Conservation (phyloP, 2,888 invertebrate genomes). For the Cordylochernes scorpioides region DNA sequence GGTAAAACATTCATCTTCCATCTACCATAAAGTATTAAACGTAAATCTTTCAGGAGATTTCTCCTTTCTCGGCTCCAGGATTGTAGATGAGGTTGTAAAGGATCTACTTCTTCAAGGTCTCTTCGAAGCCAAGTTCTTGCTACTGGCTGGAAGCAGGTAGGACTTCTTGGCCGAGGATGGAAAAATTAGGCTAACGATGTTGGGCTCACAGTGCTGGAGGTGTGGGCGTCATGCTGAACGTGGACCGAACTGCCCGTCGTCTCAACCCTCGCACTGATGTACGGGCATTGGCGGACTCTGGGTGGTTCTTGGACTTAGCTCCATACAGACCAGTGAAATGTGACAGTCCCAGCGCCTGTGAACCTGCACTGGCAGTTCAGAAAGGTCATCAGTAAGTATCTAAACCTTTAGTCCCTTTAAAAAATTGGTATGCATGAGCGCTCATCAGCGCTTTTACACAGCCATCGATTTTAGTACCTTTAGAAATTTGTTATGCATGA, state of each 20-base stretch:
- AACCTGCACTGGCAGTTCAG: slow-evolving; percentile 37
- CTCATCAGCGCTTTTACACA: slow-evolving; percentile 1
- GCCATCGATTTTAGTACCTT: neutral
- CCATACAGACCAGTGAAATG: slow-evolving; percentile 31
- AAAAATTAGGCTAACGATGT: neutral
- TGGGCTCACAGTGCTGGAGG: slow-evolving; percentile 46
- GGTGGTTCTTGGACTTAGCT: slow-evolving; percentile 73
- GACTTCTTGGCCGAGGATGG: neutral
- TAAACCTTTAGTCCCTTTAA: neutral
- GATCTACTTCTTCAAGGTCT: slow-evolving; percentile 35
- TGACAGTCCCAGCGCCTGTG: slow-evolving; percentile 27
- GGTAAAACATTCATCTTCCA: slow-evolving; percentile 12
- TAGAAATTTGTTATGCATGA: too few relatives aligned
- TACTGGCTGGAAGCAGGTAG: slow-evolving; percentile 38
- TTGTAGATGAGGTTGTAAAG: slow-evolving; percentile 42
- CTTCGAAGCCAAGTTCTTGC: slow-evolving; percentile 40
- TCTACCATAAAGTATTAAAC: neutral
- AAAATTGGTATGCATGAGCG: neutral
- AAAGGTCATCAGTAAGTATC: slow-evolving; percentile 35
- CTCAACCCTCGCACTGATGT: slow-evolving; percentile 32
- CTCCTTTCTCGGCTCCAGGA: slow-evolving; percentile 59
- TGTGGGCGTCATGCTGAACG: slow-evolving; percentile 69
- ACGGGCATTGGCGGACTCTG: slow-evolving; percentile 65
- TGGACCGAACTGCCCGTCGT: slow-evolving; percentile 47
- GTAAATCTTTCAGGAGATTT: slow-evolving; percentile 29